Evolutionary conservation across 2,888 invertebrate genomes (phyloP).

Genomic region (Thymelicus acteon): DNA sequence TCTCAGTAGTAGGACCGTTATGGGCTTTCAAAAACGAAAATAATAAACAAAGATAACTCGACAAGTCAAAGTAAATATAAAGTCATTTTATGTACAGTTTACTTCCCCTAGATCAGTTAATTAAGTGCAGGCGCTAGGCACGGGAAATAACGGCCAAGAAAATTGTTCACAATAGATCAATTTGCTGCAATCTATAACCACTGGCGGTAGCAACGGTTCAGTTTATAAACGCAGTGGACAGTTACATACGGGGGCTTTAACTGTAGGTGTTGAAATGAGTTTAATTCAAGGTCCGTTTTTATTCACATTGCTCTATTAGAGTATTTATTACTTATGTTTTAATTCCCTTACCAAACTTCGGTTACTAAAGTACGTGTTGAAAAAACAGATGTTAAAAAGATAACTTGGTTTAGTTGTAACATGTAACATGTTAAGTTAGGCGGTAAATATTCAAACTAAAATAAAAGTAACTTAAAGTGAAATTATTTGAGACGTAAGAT

Average conservation of each 20-base stretch:
- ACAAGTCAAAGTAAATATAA: no score
- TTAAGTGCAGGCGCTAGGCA: slow-evolving; percentile 5
- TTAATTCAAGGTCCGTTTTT: no score
- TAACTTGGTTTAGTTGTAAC: no score
- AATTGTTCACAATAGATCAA: slow-evolving; percentile 45
- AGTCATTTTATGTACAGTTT: background rate
- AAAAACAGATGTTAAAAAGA: no score
- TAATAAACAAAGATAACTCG: no score
- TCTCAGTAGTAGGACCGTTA: no score
- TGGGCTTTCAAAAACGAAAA: no score
- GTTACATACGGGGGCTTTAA: background rate
- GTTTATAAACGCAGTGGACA: background rate
- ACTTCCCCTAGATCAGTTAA: slow-evolving; percentile 2
- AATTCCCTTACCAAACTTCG: no score
- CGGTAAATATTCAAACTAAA: background rate
- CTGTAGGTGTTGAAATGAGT: background rate
- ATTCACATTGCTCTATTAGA: no score
- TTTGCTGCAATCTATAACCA: slow-evolving; percentile 41
- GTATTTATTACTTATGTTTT: no score
- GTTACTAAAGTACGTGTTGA: no score
- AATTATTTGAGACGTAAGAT: slow-evolving; percentile 4
- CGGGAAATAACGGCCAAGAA: slow-evolving; percentile 30
- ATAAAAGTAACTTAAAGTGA: background rate
- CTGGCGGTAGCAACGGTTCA: slow-evolving; percentile 15
- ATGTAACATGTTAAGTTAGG: no score